phyloP scores from a whole-genome alignment of 2,888 invertebrate genomes.

The Dorcus parallelipipedus region DNA sequence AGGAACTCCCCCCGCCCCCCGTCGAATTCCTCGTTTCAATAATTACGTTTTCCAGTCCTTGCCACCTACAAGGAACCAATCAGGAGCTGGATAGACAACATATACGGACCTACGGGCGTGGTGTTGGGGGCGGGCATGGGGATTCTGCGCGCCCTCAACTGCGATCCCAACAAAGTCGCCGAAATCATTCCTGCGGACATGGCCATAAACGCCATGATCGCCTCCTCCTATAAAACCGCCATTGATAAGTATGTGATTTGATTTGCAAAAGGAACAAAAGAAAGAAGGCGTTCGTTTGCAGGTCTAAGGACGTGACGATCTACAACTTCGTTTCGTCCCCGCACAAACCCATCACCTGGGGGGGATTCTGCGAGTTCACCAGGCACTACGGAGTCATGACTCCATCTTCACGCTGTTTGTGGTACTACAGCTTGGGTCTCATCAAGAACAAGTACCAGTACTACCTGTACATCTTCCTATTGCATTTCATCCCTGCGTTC shows the following conservation, averaged over 20 bases:
- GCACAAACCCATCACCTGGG: constrained; percentile 78
- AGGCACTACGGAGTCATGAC: constrained; percentile 52
- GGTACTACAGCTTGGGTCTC: constrained; percentile 42
- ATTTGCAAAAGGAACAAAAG: not conserved
- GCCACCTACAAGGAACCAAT: constrained; percentile 44
- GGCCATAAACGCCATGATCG: constrained; percentile 77
- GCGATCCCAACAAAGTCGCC: constrained; percentile 52
- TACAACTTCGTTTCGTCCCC: constrained; percentile 85
- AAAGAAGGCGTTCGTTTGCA: not conserved
- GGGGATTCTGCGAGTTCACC: constrained; percentile 57
- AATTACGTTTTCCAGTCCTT: constrained; percentile 29
- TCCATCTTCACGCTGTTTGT: constrained; percentile 55
- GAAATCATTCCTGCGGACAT: constrained; percentile 74
- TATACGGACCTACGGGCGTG: constrained; percentile 63
- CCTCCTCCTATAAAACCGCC: constrained; percentile 65
- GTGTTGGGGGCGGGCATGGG: constrained; percentile 56
- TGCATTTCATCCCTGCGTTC: constrained; percentile 63
- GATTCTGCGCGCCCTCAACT: constrained; percentile 58
- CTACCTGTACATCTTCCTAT: constrained; percentile 50
- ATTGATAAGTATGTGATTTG: constrained; percentile 11
- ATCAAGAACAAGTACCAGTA: constrained; percentile 42
- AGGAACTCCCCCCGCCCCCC: constrained; percentile 3
- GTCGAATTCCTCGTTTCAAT: not conserved
- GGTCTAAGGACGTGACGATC: constrained; percentile 50
- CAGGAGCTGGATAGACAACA: constrained; percentile 64